These are phyloP conservation scores for Amiota communis DNA, from an alignment of 2,888 invertebrate genomes.

Conservation along the genomic window DNA sequence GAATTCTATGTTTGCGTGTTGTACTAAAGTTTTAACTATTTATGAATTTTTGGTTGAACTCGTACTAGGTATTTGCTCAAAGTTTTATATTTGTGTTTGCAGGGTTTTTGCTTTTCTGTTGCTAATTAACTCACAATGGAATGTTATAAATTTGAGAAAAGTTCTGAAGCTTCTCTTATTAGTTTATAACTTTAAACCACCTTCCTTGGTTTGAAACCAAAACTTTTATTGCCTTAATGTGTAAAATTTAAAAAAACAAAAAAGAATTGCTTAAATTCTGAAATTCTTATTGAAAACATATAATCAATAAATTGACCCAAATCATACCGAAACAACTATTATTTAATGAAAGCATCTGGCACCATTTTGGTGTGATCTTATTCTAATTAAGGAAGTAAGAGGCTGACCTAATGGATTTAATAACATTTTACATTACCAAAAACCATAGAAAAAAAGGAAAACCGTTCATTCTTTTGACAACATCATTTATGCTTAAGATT, in stretches of 20 bases:
- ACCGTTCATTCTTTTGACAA: constrained; percentile 57
- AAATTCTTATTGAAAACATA: too few species aligned
- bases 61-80: background rate
- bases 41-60: background rate
- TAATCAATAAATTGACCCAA: too few species aligned
- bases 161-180: background rate
- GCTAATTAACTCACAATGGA: constrained; percentile 21
- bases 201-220: background rate
- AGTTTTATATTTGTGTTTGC: background rate
- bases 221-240: too few species aligned
- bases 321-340: too few species aligned
- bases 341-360: too few species aligned
- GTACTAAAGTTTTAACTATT: background rate
- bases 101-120: background rate
- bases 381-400: too few species aligned
- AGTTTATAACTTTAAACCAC: background rate
- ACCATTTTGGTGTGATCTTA: too few species aligned
- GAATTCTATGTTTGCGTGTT: background rate
- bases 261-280: too few species aligned
- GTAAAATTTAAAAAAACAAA: too few species aligned
- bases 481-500: constrained; percentile 60
- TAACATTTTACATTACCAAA: constrained; percentile 32
- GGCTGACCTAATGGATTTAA: too few species aligned
- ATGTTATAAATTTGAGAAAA: constrained; percentile 5
- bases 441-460: background rate